Conservation (phyloP, 2,888 invertebrate species). For the Leucania comma region DNA sequence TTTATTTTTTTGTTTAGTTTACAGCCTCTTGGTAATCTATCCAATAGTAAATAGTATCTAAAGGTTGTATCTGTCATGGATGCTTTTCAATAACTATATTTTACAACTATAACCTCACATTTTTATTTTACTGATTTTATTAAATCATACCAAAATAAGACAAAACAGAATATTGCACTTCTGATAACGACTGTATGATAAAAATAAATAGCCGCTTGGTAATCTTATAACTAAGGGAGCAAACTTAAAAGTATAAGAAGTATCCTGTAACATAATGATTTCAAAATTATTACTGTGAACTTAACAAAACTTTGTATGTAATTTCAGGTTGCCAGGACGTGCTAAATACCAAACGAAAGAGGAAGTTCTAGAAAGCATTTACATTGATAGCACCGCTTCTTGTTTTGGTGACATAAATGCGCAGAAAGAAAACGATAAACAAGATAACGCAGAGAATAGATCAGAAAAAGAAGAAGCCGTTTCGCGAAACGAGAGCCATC, state of each 20-base stretch:
- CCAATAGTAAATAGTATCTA: neutral
- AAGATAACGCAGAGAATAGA: conserved; percentile 75
- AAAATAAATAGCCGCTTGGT: neutral
- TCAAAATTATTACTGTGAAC: neutral
- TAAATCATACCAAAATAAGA: neutral
- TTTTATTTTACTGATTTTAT: neutral
- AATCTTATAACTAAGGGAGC: neutral
- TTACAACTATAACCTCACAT: neutral
- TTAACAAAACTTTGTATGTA: conserved; percentile 17
- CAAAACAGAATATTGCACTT: conserved; percentile 7
- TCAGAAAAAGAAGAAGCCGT: conserved; percentile 81
- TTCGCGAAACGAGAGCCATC: conserved; percentile 81
- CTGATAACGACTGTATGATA: neutral
- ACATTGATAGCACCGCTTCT: conserved; percentile 88
- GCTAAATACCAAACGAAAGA: conserved; percentile 89
- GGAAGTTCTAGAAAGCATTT: conserved; percentile 88
- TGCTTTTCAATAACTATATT: neutral
- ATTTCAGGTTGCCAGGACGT: conserved; percentile 87
- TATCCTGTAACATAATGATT: neutral
- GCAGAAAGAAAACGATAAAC: conserved; percentile 80
- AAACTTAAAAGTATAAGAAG: neutral
- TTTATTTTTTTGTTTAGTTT: conserved; percentile 7
- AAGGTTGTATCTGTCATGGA: neutral
- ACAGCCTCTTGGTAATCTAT: neutral
- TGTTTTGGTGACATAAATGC: conserved; percentile 89